Evolutionary conservation across 2,888 invertebrate genomes (phyloP), one percentile per base, ranked within the genome.

Genomic region (Drosophila mercatorum): DNA sequence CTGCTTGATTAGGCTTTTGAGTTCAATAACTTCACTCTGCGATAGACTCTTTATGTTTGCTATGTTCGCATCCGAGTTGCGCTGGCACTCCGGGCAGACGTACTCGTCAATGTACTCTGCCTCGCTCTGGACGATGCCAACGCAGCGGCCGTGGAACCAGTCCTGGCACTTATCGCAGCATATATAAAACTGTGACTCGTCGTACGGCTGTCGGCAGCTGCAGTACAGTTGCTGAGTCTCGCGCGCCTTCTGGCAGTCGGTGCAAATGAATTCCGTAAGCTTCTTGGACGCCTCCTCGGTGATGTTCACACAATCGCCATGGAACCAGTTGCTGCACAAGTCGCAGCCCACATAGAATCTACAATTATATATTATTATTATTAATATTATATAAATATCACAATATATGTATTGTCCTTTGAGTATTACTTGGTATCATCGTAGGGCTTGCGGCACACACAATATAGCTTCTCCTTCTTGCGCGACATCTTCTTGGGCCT

Each of bases 101-200:
- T 99, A 99, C 88, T 98, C 98, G 90, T 98, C 98, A 82, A 99
- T 97, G 85, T 96, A 96, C 91, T 98, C 97, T 28, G 98, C 98
- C 92, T 98, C 98, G 4, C 97, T 97, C 91, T 97, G 98, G 57
- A 98, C 93, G 89, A 98, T 97, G 44, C 99, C 99, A 51, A 99
- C 99, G 93, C 99, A 99, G 67, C 97, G 95, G 8, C 99, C 99
- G 93, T 99, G 99, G 94, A 98, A 99, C 99, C 99, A 99, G 93
- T 98, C 99, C 93, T 99, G 98, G 93, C 99, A 99, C 76, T 97
- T 96, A 94, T 99, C 99, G 93, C 99, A 99, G 92, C 98, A 99
- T 90, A 99, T 98, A 93, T 99, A 99, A 94, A 99, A 99, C 93
- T 98, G 98, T 91, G 98, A 97, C 93, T 98, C 98, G 93, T 99